Conservation (phyloP, 2,113 vertebrate genomes). For the Kobus ellipsiprymnus region DNA sequence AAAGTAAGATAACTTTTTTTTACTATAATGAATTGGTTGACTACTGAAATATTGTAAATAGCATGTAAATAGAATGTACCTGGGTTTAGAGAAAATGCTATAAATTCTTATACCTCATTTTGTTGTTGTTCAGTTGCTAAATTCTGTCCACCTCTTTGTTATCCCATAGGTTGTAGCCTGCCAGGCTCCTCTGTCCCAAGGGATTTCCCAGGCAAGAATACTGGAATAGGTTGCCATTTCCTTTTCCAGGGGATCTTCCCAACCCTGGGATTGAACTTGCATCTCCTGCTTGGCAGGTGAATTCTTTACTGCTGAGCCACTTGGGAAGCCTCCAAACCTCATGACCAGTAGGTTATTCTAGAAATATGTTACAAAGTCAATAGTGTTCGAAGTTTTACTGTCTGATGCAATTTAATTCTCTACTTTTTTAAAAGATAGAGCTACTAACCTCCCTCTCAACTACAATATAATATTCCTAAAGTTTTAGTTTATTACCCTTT, state of each 20-base stretch:
- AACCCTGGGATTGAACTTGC: background rate
- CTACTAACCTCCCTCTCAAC: background rate
- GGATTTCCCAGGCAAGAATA: background rate
- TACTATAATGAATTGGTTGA: background rate
- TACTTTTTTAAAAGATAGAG: background rate
- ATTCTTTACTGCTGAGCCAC: background rate
- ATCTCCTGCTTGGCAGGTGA: background rate
- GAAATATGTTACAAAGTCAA: constrained; percentile 22
- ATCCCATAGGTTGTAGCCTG: background rate
- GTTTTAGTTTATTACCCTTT: constrained; percentile 55
- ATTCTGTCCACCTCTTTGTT: background rate
- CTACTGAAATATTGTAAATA: background rate
- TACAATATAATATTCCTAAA: constrained; percentile 39
- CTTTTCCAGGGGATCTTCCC: background rate
- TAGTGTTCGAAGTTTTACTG: constrained; percentile 31
- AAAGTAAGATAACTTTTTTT: background rate
- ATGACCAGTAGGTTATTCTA: background rate
- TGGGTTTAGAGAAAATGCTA: constrained; percentile 1
- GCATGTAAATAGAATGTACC: background rate
- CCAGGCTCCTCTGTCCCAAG: background rate
- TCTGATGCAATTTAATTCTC: constrained; percentile 4
- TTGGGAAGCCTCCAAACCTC: background rate
- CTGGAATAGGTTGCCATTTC: background rate
- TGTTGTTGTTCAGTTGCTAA: background rate
- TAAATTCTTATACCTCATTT: background rate